phyloP scores from a whole-genome alignment of 2,888 invertebrate species.

The Steinernema scapterisci region DNA sequence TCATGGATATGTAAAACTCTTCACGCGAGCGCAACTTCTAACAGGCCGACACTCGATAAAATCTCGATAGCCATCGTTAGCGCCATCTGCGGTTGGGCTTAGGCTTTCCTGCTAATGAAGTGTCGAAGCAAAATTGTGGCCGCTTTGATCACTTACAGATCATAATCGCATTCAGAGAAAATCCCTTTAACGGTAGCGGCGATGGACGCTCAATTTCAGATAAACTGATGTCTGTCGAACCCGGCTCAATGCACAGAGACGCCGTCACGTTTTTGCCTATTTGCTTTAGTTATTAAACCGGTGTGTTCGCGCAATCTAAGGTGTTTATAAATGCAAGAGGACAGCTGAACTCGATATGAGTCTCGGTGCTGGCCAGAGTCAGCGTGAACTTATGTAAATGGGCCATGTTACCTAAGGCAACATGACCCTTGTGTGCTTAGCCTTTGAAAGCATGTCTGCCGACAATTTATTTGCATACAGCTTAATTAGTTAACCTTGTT shows the following conservation, averaged over 20 bases:
- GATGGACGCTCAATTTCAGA: background rate
- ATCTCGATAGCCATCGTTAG: background rate
- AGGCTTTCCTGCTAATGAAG: background rate
- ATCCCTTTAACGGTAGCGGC: background rate
- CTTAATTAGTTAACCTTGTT: slow-evolving; percentile 22
- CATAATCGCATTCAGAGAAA: background rate
- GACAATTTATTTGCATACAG: background rate
- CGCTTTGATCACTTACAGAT: background rate
- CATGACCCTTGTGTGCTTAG: slow-evolving; percentile 7
- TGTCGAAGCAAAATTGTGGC: background rate
- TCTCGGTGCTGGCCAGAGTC: background rate
- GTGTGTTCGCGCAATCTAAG: background rate
- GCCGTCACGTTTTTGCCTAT: slow-evolving; percentile 10
- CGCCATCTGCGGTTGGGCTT: background rate
- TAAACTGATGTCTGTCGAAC: background rate
- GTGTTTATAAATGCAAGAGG: background rate
- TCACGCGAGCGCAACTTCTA: background rate
- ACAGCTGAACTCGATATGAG: background rate
- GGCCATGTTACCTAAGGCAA: background rate
- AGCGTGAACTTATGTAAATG: background rate
- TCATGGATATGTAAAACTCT: background rate
- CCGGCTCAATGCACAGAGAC: background rate
- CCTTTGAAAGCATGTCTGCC: background rate
- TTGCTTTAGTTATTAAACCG: slow-evolving; percentile 18
- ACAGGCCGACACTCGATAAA: background rate